phyloP scores from a whole-genome alignment of 2,113 vertebrate species.

The Atractosteus spatula region DNA sequence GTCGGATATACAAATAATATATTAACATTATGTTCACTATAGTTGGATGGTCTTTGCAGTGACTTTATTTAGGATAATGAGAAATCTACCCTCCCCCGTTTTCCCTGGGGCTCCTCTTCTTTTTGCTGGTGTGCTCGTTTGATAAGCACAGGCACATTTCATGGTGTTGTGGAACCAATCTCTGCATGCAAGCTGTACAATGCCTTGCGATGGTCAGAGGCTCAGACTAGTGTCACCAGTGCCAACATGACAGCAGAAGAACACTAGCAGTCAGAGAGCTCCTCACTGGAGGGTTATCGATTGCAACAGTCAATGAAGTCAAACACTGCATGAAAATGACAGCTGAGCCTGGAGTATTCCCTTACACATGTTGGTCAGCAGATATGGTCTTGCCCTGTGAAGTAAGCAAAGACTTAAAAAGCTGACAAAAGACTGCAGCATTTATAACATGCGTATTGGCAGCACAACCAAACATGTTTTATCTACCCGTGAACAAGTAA shows the following conservation, averaged over 20 bases:
- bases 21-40: too few species aligned
- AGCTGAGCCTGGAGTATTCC: neutral
- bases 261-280: neutral
- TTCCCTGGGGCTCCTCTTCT: neutral
- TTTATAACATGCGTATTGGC: too few species aligned
- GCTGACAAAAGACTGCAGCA: too few species aligned
- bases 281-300: neutral
- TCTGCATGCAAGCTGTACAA: neutral
- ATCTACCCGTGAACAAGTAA: too few species aligned
- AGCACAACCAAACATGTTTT: too few species aligned
- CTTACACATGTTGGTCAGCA: neutral
- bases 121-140: neutral
- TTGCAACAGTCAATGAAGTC: neutral
- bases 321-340: neutral
- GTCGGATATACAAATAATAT: too few species aligned
- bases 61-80: neutral
- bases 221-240: neutral
- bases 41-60: too few species aligned
- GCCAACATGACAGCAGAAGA: neutral
- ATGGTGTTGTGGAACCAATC: slow-evolving; percentile 9
- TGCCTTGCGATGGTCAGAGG: neutral
- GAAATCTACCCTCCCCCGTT: neutral
- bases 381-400: neutral
- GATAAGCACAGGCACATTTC: slow-evolving; percentile 7
- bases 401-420: too few species aligned